These are phyloP conservation scores for Centrocercus urophasianus DNA, from an alignment of 2,113 vertebrate genomes.

Conservation along the genomic window DNA sequence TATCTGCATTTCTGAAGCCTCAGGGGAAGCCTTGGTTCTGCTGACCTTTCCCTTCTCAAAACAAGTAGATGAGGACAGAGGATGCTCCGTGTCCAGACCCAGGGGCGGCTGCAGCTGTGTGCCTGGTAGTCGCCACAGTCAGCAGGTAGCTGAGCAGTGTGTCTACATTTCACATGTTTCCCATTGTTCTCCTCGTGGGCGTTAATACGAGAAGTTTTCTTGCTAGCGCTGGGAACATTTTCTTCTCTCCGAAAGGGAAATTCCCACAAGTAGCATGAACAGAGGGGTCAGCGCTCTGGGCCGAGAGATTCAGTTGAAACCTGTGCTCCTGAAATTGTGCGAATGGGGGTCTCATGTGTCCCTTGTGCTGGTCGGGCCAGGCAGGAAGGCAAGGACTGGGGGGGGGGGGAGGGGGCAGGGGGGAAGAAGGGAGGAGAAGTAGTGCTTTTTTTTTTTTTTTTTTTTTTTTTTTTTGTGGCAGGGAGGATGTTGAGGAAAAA, in stretches of 20 bases:
- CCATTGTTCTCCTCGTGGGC: neutral
- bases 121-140: neutral
- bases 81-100: neutral
- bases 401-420: too few species aligned
- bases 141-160: conserved; percentile 49
- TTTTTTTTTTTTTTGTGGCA: neutral
- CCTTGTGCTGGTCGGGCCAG: neutral
- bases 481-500: neutral
- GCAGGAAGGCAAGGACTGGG: neutral
- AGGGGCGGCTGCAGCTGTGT: conserved; percentile 3
- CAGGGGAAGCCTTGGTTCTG: neutral
- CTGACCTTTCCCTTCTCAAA: neutral
- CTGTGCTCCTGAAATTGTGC: neutral
- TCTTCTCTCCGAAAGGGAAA: neutral
- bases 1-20: neutral
- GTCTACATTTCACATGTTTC: conserved; percentile 4
- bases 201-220: neutral
- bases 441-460: too few species aligned
- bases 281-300: neutral
- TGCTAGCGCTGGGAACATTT: neutral
- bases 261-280: neutral
- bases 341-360: accelerated
- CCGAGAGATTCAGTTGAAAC: neutral
- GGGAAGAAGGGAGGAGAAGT: too few species aligned
- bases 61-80: neutral